Evolutionary conservation across 2,888 invertebrate genomes (phyloP).

Genomic region (Dichetophora obliterata): DNA sequence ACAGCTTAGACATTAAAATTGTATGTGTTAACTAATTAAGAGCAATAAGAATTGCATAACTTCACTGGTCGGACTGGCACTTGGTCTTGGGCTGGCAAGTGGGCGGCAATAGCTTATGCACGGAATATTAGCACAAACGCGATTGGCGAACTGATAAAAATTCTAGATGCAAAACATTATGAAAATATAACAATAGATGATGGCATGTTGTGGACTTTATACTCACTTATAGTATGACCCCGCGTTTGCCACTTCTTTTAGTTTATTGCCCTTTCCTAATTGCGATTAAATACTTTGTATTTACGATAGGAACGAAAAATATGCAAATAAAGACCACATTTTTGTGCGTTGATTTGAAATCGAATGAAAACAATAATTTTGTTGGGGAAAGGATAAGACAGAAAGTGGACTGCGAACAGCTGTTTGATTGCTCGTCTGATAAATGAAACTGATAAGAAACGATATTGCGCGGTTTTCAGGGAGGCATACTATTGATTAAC

Average conservation of each 20-base stretch:
- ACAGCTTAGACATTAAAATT: slow-evolving; percentile 29
- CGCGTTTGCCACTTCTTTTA: background rate
- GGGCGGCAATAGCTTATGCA: background rate
- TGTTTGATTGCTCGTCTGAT: background rate
- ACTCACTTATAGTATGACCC: background rate
- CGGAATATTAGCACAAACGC: background rate
- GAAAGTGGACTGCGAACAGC: background rate
- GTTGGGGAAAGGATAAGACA: too few species aligned
- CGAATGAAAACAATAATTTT: background rate
- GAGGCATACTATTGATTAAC: too few species aligned
- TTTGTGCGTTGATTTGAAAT: background rate
- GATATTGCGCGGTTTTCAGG: too few species aligned
- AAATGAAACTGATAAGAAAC: background rate
- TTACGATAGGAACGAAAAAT: background rate
- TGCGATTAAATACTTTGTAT: background rate
- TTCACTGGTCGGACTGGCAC: background rate
- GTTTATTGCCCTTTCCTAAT: background rate
- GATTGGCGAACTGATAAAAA: background rate
- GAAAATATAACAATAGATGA: background rate
- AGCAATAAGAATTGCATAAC: slow-evolving; percentile 11
- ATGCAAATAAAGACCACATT: background rate
- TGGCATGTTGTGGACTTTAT: background rate
- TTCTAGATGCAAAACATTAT: background rate
- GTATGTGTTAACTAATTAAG: background rate
- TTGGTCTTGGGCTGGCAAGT: background rate